These are phyloP conservation scores for Nannobrachium achirus DNA, from an alignment of 2,113 vertebrate genomes.

Conservation along the genomic window DNA sequence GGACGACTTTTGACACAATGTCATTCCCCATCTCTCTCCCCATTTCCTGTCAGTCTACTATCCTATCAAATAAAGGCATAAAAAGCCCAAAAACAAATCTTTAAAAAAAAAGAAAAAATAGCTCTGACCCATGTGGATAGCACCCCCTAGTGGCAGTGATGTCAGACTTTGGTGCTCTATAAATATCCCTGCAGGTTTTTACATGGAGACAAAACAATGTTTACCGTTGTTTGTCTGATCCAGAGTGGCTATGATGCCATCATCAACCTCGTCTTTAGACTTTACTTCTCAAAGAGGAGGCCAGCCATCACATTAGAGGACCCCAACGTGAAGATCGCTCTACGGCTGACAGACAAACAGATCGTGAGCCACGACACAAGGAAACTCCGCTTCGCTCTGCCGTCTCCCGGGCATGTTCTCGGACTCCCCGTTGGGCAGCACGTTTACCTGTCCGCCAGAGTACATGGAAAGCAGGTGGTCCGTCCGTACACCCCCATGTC, in stretches of 20 bases:
- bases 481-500: slow-evolving; percentile 95
- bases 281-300: slow-evolving; percentile 67
- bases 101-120: too few relatives aligned
- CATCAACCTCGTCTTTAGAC: slow-evolving; percentile 70
- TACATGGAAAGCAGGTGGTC: slow-evolving; percentile 89
- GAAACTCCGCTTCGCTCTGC: slow-evolving; percentile 92
- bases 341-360: slow-evolving; percentile 83
- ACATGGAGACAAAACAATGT: too few relatives aligned
- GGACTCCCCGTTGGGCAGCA: slow-evolving; percentile 95
- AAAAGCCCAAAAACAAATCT: too few relatives aligned
- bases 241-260: slow-evolving; percentile 63
- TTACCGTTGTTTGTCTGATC: too few relatives aligned
- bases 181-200: too few relatives aligned
- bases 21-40: too few relatives aligned
- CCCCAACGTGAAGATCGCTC: slow-evolving; percentile 77
- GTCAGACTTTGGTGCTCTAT: too few relatives aligned
- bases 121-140: too few relatives aligned
- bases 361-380: slow-evolving; percentile 92
- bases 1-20: too few relatives aligned
- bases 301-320: slow-evolving; percentile 79
- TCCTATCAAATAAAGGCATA: too few relatives aligned
- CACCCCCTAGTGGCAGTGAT: too few relatives aligned
- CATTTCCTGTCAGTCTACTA: too few relatives aligned
- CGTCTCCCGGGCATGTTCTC: slow-evolving; percentile 84
- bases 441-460: slow-evolving; percentile 89